These are phyloP conservation scores for Zapornia atra DNA, from an alignment of 2,113 vertebrate species.

Conservation along the genomic window DNA sequence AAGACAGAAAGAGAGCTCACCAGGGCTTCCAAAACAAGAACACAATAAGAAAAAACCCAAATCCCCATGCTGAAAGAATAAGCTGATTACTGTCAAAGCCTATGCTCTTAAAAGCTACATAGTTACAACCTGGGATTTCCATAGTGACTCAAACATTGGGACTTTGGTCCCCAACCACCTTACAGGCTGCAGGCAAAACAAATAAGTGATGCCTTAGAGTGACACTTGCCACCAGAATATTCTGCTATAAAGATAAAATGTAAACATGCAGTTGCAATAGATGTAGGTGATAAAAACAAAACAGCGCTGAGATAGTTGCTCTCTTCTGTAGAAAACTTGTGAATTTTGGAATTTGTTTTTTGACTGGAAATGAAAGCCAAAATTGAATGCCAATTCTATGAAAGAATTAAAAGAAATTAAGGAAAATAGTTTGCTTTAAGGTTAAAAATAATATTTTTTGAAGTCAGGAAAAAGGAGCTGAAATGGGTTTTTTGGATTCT, in stretches of 20 bases:
- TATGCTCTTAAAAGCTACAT: background rate
- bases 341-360: background rate
- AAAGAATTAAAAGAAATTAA: background rate
- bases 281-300: background rate
- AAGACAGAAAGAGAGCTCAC: background rate
- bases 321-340: background rate
- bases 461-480: background rate
- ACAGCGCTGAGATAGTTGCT: background rate
- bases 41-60: background rate
- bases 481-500: background rate
- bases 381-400: background rate
- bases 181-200: background rate
- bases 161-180: background rate
- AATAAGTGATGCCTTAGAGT: background rate
- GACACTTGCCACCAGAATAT: background rate
- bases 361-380: background rate
- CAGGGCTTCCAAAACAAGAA: background rate
- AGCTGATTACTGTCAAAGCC: constrained; percentile 8
- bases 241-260: background rate
- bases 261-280: background rate
- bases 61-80: background rate
- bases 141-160: accelerated
- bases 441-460: no score
- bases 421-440: background rate
- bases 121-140: background rate